phyloP scores from a whole-genome alignment of 2,113 vertebrate genomes.

The Colius striatus region DNA sequence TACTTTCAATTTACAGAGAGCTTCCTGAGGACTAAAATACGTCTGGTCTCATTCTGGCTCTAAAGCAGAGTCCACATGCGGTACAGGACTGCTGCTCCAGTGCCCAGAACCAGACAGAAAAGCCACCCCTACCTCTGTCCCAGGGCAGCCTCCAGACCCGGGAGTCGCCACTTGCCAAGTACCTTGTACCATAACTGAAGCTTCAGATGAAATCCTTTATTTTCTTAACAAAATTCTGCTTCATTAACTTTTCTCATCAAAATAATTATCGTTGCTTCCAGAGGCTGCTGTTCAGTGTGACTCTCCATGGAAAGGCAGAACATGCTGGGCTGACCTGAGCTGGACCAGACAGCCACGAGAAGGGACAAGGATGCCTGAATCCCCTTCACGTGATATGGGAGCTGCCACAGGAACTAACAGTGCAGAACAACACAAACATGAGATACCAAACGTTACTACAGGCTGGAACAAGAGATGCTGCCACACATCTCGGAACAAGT shows the following conservation, averaged over 20 bases:
- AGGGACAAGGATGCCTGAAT: neutral
- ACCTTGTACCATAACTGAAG: neutral
- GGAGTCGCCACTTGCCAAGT: neutral
- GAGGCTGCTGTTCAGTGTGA: rapidly evolving
- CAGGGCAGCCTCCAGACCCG: neutral
- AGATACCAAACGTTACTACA: neutral
- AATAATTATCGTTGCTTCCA: neutral
- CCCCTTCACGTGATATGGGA: neutral
- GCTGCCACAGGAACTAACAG: neutral
- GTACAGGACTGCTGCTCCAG: neutral
- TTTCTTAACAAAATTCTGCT: neutral
- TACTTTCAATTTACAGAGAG: neutral
- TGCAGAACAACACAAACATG: rapidly evolving
- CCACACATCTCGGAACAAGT: neutral
- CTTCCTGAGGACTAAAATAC: neutral
- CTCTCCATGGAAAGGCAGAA: neutral
- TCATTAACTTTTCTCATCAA: neutral
- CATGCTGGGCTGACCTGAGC: too few species aligned
- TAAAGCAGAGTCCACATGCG: neutral
- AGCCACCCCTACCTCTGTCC: neutral
- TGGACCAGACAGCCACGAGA: neutral
- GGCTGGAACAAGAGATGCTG: rapidly evolving
- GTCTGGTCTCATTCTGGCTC: neutral
- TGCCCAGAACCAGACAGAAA: neutral
- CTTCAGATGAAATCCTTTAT: neutral